Evolutionary conservation across 2,888 invertebrate species (phyloP).

Genomic region (Agrilus biguttatus): DNA sequence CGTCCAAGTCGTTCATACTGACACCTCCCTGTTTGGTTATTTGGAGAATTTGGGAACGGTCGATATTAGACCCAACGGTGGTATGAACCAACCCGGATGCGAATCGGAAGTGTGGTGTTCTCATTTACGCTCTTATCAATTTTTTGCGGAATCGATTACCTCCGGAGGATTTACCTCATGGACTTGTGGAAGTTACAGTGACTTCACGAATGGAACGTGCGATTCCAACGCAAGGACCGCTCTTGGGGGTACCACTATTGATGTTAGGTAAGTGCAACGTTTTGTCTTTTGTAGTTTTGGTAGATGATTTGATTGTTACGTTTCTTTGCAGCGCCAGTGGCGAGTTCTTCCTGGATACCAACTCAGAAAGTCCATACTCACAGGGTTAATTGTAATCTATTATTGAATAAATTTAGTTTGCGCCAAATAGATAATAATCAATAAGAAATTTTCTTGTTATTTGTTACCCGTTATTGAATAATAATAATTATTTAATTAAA

Average conservation of each 20-base stretch:
- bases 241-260: conserved; percentile 12
- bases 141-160: conserved; percentile 31
- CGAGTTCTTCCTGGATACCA: conserved; percentile 23
- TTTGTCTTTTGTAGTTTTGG: too few relatives aligned
- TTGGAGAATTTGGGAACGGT: conserved; percentile 19
- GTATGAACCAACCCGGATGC: conserved; percentile 24
- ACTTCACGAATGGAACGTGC: conserved; percentile 13
- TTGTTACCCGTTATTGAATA: too few relatives aligned
- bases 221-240: conserved; percentile 7
- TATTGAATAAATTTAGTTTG: too few relatives aligned
- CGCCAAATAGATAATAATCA: too few relatives aligned
- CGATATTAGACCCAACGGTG: conserved; percentile 28
- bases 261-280: conserved; percentile 6
- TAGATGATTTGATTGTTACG: too few relatives aligned
- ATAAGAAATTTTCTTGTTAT: too few relatives aligned
- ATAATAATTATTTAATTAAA: too few relatives aligned
- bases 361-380: conserved; percentile 19
- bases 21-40: conserved; percentile 13
- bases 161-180: conserved; percentile 18
- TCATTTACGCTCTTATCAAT: conserved; percentile 29
- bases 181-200: conserved; percentile 10
- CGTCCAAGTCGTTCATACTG: conserved; percentile 26
- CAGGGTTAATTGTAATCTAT: conserved; percentile 4
- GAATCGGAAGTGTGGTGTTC: conserved; percentile 26
- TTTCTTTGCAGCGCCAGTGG: conserved; percentile 12